Percentiles rank a stretch among this genome's conserved stretches.
phyloP scores from a whole-genome alignment of 2,113 vertebrate genomes.

The Alaudala cheleensis region DNA sequence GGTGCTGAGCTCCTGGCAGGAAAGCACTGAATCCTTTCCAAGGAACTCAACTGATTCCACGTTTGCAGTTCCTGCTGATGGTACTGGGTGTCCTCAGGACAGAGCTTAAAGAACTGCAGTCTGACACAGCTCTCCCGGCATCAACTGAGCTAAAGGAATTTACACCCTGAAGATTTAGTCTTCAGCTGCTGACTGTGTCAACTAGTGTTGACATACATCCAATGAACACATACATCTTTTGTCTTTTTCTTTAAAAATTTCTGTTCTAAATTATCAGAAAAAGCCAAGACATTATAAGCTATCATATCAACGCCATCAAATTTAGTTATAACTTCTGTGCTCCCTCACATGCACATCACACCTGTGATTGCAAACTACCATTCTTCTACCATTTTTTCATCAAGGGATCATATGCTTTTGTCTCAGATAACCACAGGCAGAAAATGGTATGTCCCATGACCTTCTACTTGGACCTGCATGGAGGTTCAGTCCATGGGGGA shows the following conservation, averaged over 20 bases:
- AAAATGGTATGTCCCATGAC: background rate
- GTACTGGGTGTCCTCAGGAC: background rate
- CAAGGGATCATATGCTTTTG: background rate
- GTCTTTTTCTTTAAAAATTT: background rate
- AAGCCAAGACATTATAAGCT: background rate
- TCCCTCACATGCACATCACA: background rate
- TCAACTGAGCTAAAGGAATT: background rate
- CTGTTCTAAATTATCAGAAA: background rate
- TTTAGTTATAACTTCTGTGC: background rate
- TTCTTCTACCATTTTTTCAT: background rate
- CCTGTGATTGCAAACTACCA: background rate
- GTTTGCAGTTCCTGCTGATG: background rate
- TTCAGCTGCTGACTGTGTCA: conserved; percentile 11
- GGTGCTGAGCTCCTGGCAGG: conserved; percentile 1
- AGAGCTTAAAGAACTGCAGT: background rate
- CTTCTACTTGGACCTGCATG: background rate
- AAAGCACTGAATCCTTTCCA: conserved; percentile 4
- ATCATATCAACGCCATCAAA: fast-evolving
- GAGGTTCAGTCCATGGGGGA: background rate
- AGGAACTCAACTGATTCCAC: background rate
- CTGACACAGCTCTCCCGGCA: background rate
- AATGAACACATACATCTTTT: background rate
- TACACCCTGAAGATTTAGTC: background rate
- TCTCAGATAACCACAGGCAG: background rate
- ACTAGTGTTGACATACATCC: background rate